Evolutionary conservation across 2,888 invertebrate species (phyloP).

Genomic region (Meghimatium bilineatum): DNA sequence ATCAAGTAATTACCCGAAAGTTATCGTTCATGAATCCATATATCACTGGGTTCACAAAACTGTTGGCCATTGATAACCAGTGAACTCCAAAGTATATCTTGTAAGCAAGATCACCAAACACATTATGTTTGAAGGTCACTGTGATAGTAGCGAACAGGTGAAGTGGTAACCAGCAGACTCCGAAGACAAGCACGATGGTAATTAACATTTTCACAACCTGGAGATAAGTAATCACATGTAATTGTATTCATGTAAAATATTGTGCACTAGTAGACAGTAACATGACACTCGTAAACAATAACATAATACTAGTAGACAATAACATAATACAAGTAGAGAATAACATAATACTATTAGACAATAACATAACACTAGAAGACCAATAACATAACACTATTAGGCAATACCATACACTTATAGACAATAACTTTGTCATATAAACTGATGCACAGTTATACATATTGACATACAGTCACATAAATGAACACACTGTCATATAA

Average conservation of each 20-base stretch:
- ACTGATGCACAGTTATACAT: too few relatives aligned
- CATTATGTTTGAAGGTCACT: constrained; percentile 54
- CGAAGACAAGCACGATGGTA: constrained; percentile 69
- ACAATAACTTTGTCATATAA: too few relatives aligned
- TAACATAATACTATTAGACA: not conserved
- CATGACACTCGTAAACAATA: too few relatives aligned
- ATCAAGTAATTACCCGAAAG: constrained; percentile 61
- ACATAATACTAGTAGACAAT: too few relatives aligned
- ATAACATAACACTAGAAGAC: too few relatives aligned
- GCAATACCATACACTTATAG: too few relatives aligned
- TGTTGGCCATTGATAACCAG: constrained; percentile 74
- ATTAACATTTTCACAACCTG: constrained; percentile 72
- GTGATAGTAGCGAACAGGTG: constrained; percentile 62
- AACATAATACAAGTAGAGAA: too few relatives aligned
- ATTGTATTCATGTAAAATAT: not conserved
- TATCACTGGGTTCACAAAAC: constrained; percentile 73
- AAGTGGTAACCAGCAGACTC: constrained; percentile 67
- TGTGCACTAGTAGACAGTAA: too few relatives aligned
- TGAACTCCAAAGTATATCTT: constrained; percentile 58
- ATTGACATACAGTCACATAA: too few relatives aligned
- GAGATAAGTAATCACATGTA: not conserved
- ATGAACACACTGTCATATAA: too few relatives aligned
- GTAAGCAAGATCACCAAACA: constrained; percentile 45
- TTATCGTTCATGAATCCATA: constrained; percentile 72
- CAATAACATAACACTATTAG: too few relatives aligned